These are phyloP conservation scores for Silurus lanzhouensis DNA, from an alignment of 2,797 vertebrate genomes.

Conservation along the genomic window DNA sequence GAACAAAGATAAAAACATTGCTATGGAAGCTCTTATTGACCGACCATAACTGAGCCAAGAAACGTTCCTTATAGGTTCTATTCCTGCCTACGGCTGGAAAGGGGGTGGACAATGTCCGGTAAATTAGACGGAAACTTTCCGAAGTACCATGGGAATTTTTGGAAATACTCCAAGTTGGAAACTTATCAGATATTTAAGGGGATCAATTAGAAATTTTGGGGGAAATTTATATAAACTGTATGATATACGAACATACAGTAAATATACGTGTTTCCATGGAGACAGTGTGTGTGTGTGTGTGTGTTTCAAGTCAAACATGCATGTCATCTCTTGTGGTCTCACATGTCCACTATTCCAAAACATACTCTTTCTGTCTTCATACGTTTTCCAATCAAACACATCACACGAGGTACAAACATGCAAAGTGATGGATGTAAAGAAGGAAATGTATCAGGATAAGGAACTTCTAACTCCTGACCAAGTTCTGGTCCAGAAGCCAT, in stretches of 20 bases:
- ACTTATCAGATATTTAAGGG: too few relatives aligned
- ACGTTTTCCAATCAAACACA: not conserved
- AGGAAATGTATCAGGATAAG: not conserved
- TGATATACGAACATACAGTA: too few relatives aligned
- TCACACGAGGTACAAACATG: not conserved
- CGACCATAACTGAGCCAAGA: not conserved
- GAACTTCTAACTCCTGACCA: not conserved
- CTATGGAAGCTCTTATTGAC: not conserved
- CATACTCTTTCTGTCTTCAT: not conserved
- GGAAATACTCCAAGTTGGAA: too few relatives aligned
- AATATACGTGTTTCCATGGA: not conserved
- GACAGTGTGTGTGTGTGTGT: too few relatives aligned
- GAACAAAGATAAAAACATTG: not conserved
- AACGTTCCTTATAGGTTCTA: not conserved
- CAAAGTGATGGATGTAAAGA: not conserved
- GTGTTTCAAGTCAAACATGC: not conserved
- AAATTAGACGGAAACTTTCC: too few relatives aligned
- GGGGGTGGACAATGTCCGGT: too few relatives aligned
- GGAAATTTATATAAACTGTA: too few relatives aligned
- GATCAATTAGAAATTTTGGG: too few relatives aligned
- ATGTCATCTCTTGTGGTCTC: not conserved
- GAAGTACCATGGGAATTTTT: too few relatives aligned
- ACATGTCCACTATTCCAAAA: not conserved
- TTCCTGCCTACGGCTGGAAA: too few relatives aligned
- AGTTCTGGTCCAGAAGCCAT: constrained; percentile 3